phyloP scores from a whole-genome alignment of 2,113 vertebrate species.

The Phrynocephalus versicolor region DNA sequence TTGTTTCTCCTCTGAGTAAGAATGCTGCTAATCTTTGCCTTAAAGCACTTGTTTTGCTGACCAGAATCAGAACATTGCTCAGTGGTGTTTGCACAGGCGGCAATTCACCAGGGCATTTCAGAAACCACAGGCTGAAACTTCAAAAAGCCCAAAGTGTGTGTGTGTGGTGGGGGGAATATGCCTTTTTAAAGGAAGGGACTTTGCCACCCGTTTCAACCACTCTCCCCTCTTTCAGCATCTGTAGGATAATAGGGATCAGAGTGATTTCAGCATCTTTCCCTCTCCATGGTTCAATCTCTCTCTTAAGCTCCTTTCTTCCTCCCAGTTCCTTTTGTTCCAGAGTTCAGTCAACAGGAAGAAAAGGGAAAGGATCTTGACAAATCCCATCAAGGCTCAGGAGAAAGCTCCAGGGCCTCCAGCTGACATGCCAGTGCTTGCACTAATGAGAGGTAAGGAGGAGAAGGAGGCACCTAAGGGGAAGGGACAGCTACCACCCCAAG shows the following conservation, averaged over 20 bases:
- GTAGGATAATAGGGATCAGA: neutral
- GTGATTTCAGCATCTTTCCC: constrained; percentile 45
- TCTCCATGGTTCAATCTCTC: constrained; percentile 41
- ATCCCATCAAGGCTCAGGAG: constrained; percentile 66
- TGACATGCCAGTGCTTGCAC: constrained; percentile 55
- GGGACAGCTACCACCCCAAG: constrained; percentile 19
- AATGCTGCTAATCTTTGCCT: accelerated
- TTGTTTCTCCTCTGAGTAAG: neutral
- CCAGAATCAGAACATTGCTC: neutral
- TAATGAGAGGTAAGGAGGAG: constrained; percentile 63
- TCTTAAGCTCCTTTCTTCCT: constrained; percentile 61
- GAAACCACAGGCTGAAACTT: neutral
- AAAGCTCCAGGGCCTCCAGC: constrained; percentile 62
- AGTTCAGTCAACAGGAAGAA: constrained; percentile 71
- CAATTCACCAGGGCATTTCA: neutral
- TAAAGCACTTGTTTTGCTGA: neutral
- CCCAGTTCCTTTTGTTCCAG: constrained; percentile 70
- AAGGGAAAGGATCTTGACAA: constrained; percentile 71
- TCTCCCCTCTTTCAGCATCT: constrained; percentile 12
- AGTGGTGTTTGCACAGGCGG: neutral
- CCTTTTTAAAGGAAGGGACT: neutral
- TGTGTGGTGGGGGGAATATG: neutral
- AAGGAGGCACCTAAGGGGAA: constrained; percentile 32
- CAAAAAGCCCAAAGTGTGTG: neutral
- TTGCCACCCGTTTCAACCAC: constrained; percentile 18